phyloP scores from a whole-genome alignment of 2,888 invertebrate species.

The Anorthoa munda region DNA sequence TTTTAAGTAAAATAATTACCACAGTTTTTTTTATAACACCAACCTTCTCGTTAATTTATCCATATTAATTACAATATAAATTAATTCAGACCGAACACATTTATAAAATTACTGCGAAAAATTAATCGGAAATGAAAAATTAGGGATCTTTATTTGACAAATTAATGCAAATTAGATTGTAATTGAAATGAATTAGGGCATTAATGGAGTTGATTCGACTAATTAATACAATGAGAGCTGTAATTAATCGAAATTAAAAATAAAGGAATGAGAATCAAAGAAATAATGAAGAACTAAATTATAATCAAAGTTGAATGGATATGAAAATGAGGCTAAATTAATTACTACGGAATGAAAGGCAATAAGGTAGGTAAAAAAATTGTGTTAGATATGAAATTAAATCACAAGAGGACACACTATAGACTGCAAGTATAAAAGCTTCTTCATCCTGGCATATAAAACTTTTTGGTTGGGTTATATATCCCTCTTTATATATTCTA shows the following conservation, averaged over 20 bases:
- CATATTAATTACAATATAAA: constrained; percentile 36
- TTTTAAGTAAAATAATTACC: background rate
- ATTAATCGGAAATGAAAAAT: constrained; percentile 50
- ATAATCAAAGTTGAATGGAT: constrained; percentile 23
- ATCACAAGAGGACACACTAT: too few relatives aligned
- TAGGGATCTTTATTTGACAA: constrained; percentile 29
- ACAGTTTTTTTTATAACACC: constrained; percentile 31
- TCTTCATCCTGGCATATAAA: too few relatives aligned
- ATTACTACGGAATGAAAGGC: background rate
- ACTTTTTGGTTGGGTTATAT: too few relatives aligned
- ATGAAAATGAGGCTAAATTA: constrained; percentile 6
- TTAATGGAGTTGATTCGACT: constrained; percentile 42
- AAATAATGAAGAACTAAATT: constrained; percentile 21
- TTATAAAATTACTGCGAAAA: constrained; percentile 35
- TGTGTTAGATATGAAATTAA: too few relatives aligned
- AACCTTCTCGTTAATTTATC: constrained; percentile 24
- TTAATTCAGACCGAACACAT: constrained; percentile 28
- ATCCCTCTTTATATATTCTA: too few relatives aligned
- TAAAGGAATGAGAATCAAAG: constrained; percentile 13
- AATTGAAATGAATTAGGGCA: constrained; percentile 55
- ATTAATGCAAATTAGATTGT: constrained; percentile 46
- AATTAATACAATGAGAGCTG: constrained; percentile 45
- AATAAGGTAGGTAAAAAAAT: background rate
- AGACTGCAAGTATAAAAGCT: too few relatives aligned
- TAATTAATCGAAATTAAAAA: constrained; percentile 56